Conservation (phyloP, 2,888 invertebrate species). For the Entomobrya proxima region DNA sequence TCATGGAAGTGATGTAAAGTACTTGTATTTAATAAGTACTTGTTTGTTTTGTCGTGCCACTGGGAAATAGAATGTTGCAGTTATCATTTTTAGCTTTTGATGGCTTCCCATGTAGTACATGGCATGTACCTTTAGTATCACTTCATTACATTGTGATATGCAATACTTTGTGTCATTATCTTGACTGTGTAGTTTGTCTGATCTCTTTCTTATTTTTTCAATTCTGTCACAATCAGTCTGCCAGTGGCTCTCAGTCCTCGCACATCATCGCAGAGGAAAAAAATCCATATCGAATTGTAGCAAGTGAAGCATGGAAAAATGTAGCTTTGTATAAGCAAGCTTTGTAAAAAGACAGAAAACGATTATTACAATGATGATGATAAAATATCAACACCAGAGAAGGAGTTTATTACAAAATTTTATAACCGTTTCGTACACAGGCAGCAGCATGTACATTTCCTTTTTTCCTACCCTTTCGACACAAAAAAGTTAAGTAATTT, state of each 20-base stretch:
- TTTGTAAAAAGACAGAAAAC: background rate
- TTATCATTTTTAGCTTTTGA: too few relatives aligned
- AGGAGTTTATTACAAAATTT: background rate
- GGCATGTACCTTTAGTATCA: too few relatives aligned
- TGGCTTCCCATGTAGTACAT: too few relatives aligned
- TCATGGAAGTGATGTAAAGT: too few relatives aligned
- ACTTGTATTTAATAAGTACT: too few relatives aligned
- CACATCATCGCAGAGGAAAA: background rate
- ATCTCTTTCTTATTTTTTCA: too few relatives aligned
- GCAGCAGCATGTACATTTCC: background rate
- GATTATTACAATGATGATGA: background rate
- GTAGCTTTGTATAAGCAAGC: slow-evolving; percentile 19
- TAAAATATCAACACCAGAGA: background rate
- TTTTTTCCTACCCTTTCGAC: background rate
- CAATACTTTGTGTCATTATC: too few relatives aligned
- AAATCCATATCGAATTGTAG: slow-evolving; percentile 56
- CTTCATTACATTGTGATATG: too few relatives aligned
- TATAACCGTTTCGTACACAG: background rate
- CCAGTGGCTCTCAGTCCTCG: background rate
- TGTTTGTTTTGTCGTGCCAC: too few relatives aligned
- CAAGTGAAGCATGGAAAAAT: slow-evolving; percentile 49
- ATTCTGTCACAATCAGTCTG: too few relatives aligned
- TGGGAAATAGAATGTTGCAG: too few relatives aligned
- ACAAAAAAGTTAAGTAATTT: slow-evolving; percentile 26
- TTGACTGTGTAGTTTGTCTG: too few relatives aligned